These are phyloP conservation scores for Eonycteris spelaea DNA, from an alignment of 2,113 vertebrate species.

Conservation along the genomic window DNA sequence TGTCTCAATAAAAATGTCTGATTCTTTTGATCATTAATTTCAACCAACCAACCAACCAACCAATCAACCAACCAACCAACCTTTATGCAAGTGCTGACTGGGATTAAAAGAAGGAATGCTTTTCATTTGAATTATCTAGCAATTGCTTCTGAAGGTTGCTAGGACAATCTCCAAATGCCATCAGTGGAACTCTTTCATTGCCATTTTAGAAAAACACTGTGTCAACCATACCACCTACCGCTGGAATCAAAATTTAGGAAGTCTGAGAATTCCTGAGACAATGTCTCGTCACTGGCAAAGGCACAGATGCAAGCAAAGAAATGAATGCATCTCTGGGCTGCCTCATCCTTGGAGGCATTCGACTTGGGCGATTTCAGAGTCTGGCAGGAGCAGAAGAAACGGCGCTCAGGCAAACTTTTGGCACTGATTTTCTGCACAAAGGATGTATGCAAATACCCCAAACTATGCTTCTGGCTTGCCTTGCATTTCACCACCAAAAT, in stretches of 20 bases:
- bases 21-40: neutral
- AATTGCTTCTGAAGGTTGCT: constrained; percentile 39
- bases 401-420: constrained; percentile 69
- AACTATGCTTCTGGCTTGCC: constrained; percentile 83
- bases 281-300: constrained; percentile 90
- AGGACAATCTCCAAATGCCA: constrained; percentile 29
- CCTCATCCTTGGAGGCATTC: constrained; percentile 42
- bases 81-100: constrained; percentile 16
- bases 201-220: constrained; percentile 40
- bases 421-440: constrained; percentile 77
- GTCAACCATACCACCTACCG: constrained; percentile 77
- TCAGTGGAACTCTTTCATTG: neutral
- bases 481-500: constrained; percentile 94
- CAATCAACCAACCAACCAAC: constrained; percentile 31
- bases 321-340: constrained; percentile 86
- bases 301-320: constrained; percentile 95
- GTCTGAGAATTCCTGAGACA: constrained; percentile 89
- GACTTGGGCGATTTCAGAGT: constrained; percentile 69
- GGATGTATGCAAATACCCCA: constrained; percentile 92
- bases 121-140: constrained; percentile 36
- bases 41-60: neutral
- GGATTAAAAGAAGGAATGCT: constrained; percentile 4
- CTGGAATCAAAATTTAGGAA: constrained; percentile 84
- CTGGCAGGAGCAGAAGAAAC: constrained; percentile 85
- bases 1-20: constrained; percentile 4